These are phyloP conservation scores for Drosophila lacteicornis DNA, from an alignment of 1,140 invertebrate genomes.

Conservation along the genomic window DNA sequence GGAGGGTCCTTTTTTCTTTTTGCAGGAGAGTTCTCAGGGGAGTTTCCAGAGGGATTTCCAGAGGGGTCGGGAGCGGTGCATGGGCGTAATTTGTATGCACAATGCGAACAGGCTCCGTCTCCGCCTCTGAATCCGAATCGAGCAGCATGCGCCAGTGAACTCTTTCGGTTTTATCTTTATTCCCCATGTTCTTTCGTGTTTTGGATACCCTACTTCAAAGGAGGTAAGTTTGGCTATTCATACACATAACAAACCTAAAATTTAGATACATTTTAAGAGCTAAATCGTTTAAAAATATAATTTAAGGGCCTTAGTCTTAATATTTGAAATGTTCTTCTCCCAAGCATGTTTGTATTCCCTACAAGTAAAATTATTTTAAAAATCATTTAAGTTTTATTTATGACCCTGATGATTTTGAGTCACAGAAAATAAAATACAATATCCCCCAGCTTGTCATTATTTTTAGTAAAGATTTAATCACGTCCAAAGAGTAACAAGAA, in stretches of 20 bases:
- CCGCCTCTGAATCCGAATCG: slow-evolving; percentile 38
- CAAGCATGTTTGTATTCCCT: no score
- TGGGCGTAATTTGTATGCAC: slow-evolving; percentile 78
- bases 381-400: no score
- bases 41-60: slow-evolving; percentile 9
- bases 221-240: no score
- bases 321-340: neutral
- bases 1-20: neutral
- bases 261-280: no score
- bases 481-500: neutral
- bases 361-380: no score
- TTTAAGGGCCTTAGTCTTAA: neutral
- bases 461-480: neutral
- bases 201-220: neutral
- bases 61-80: slow-evolving; percentile 49
- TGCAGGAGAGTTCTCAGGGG: neutral
- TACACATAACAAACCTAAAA: neutral
- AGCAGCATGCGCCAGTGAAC: slow-evolving; percentile 60
- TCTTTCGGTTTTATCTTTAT: slow-evolving; percentile 67
- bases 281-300: neutral
- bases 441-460: neutral
- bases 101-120: slow-evolving; percentile 48
- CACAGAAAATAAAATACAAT: neutral
- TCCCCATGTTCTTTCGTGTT: slow-evolving; percentile 42
- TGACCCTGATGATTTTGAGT: no score